These are phyloP conservation scores for Solea senegalensis DNA, from an alignment of 2,113 vertebrate genomes.

Conservation along the genomic window DNA sequence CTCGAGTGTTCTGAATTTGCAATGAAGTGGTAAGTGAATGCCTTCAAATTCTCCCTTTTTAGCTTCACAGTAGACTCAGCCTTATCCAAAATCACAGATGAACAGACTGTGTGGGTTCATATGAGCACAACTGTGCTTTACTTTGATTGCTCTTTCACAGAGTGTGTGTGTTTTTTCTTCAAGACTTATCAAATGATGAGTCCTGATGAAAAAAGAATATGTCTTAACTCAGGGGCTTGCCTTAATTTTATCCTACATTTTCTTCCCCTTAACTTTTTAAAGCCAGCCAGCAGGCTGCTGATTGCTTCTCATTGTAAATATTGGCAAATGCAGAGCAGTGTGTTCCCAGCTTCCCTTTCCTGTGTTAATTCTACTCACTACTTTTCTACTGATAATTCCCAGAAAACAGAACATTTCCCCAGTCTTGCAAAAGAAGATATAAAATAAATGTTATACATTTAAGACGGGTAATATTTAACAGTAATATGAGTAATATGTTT, in stretches of 20 bases:
- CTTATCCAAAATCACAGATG: conserved; percentile 29
- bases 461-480: background rate
- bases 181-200: background rate
- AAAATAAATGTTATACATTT: background rate
- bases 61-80: conserved; percentile 16
- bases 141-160: conserved; percentile 38
- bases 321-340: background rate
- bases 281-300: background rate
- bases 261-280: background rate
- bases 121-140: conserved; percentile 6
- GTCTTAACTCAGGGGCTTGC: background rate
- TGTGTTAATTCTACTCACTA: background rate
- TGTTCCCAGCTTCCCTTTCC: background rate
- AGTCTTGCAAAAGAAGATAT: background rate
- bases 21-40: conserved; percentile 49
- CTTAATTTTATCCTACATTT: background rate
- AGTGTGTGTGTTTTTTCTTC: conserved; percentile 5
- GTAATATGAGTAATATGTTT: background rate
- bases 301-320: conserved; percentile 6
- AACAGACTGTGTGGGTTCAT: conserved; percentile 21
- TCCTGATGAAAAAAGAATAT: no score
- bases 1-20: conserved; percentile 58
- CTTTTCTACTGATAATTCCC: background rate
- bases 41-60: conserved; percentile 28
- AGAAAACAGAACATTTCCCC: background rate